phyloP scores from a whole-genome alignment of 1,140 invertebrate species.

The Leptinotarsa undecemlineata region DNA sequence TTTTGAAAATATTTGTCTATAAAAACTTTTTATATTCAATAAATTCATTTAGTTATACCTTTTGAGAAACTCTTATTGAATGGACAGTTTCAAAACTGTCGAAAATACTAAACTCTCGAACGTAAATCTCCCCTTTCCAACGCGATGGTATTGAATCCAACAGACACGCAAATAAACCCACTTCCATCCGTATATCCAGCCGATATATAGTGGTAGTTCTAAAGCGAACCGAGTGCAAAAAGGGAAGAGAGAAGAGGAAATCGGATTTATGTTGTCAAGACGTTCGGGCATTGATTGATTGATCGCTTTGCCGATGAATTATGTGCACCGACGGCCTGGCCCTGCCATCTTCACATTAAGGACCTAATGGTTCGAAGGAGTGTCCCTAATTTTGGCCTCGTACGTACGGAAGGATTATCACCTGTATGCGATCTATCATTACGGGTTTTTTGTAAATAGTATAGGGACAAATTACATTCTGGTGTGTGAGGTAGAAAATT shows the following conservation, averaged over 20 bases:
- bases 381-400: constrained; percentile 30
- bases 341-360: constrained; percentile 5
- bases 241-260: constrained; percentile 23
- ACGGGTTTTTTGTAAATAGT: background rate
- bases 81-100: too few species aligned
- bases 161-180: too few species aligned
- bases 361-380: constrained; percentile 24
- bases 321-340: constrained; percentile 30
- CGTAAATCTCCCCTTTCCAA: too few species aligned
- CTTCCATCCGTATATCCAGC: background rate
- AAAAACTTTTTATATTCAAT: too few species aligned
- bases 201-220: background rate
- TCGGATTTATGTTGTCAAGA: constrained; percentile 39
- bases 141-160: too few species aligned
- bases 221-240: constrained; percentile 13
- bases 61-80: too few species aligned
- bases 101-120: too few species aligned
- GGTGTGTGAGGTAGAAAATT: too few species aligned
- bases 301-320: constrained; percentile 35
- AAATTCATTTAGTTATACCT: too few species aligned
- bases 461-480: background rate
- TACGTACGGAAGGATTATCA: constrained; percentile 31
- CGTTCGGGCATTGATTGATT: constrained; percentile 37
- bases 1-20: too few species aligned
- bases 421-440: constrained; percentile 35